Base-by-base conservation (phyloP, 1,140 invertebrate genomes). In the Drosophila lowei region DNA sequence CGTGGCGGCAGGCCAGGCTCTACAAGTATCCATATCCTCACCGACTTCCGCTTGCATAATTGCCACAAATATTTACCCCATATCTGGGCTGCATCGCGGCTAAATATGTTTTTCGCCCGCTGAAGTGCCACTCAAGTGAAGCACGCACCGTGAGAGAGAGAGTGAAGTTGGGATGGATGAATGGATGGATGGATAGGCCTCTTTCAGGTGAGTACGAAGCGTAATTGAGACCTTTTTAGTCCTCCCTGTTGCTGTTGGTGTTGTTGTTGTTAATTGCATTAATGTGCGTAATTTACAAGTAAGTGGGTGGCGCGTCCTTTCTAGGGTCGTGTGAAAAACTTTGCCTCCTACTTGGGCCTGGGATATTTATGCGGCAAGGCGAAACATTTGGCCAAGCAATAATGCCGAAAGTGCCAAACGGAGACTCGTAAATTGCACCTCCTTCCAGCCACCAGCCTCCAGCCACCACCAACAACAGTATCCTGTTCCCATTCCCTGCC, bases 1-100 rank as follows among this genome's bases (percentile, higher is more conserved):
- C 89, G 89, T 90, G 89, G 21, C 75, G 18, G 2, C 44, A 55
- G 15, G 15, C 18, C 59, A 52, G 54, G 60, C 43, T 53, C 81
- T 76, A 76, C 80, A 90, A 90, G 89, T 90, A 90, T 90, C 89
- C 80, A 89, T 90, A 89, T 90, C 89, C 89, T 75, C 77, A 79
- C 79, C 55, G 68, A 77, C 70, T 80, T 77, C 61, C 68, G 78
- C 72, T 70, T 70, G 43, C 62, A 76, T 76, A 84, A 84, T 84
- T 85, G 80, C 58, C 59, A 56, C 79, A 67, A 84, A 75, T 79
- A 71, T 85, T 85, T 85, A 85, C 52, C 72, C 77, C 34, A 38
- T 38, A 38, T 38, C 80, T 81, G 57, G 55, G 54, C 62, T 56
- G 46, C 72, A 79, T 63, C 46, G 60, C 47, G 67, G 83, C 54